Percentiles rank a stretch among this genome's conserved stretches.
Evolutionary conservation across 2,797 vertebrate genomes (phyloP).

Genomic region (Argentina silus): DNA sequence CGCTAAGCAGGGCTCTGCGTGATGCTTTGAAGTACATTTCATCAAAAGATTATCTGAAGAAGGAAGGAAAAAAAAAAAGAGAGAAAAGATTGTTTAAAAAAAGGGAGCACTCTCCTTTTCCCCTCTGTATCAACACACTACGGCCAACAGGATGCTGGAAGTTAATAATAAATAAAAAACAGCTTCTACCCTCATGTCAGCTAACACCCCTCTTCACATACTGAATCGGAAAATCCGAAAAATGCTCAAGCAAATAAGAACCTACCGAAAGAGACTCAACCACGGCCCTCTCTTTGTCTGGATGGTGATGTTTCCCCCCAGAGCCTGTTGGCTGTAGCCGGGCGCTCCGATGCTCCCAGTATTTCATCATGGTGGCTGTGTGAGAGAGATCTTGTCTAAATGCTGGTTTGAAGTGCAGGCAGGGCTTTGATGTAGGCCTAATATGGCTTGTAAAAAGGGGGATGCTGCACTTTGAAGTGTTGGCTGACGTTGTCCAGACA

Average conservation of each 20-base stretch:
- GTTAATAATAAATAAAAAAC: conserved; percentile 26
- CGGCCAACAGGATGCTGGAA: conserved; percentile 30
- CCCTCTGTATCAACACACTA: conserved; percentile 24
- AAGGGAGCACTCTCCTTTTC: conserved; percentile 36
- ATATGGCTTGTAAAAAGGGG: conserved; percentile 76
- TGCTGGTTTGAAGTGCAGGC: conserved; percentile 57
- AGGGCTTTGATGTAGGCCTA: conserved; percentile 75
- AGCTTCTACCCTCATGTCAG: conserved; percentile 10
- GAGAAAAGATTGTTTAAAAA: conserved; percentile 36
- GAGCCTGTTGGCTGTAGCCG: conserved; percentile 16
- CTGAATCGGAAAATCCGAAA: conserved; percentile 1
- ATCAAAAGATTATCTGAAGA: conserved; percentile 53
- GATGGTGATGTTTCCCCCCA: conserved; percentile 19
- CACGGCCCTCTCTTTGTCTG: background rate
- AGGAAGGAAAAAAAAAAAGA: conserved; percentile 20
- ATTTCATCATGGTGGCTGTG: conserved; percentile 1
- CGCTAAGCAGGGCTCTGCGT: conserved; percentile 42
- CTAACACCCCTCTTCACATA: background rate
- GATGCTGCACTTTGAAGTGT: conserved; percentile 77
- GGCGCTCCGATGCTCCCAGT: conserved; percentile 29
- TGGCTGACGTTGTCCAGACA: conserved; percentile 74
- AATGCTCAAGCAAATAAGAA: conserved; percentile 20
- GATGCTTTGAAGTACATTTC: conserved; percentile 67
- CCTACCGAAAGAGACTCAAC: background rate
- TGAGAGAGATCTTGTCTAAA: conserved; percentile 54